Conservation (phyloP, 2,888 invertebrate species). For the Thecophora atra region DNA sequence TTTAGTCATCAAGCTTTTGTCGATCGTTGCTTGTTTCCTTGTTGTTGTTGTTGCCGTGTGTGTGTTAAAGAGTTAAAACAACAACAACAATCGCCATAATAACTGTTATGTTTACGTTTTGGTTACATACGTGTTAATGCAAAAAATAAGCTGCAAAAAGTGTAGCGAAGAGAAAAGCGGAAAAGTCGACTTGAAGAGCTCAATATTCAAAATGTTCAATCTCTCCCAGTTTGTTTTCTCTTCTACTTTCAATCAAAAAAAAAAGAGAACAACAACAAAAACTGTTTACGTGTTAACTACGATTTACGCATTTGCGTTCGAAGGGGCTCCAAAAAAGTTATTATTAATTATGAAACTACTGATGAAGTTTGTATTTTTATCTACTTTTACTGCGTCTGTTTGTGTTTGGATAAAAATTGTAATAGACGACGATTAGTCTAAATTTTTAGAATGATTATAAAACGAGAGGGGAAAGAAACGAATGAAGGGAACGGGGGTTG, state of each 20-base stretch:
- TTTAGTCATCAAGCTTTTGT: neutral
- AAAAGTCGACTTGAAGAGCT: too few species aligned
- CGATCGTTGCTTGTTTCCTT: too few species aligned
- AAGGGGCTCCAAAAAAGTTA: too few species aligned
- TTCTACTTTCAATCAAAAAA: neutral
- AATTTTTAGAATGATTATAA: too few species aligned
- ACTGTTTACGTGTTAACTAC: constrained; percentile 21
- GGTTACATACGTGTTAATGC: neutral
- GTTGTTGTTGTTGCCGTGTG: neutral
- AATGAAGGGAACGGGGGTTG: constrained; percentile 29
- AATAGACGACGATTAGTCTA: too few species aligned
- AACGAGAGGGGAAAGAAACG: neutral
- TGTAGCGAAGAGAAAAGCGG: neutral
- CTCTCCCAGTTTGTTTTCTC: neutral
- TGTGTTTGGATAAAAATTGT: too few species aligned
- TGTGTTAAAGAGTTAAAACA: neutral
- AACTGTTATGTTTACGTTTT: neutral
- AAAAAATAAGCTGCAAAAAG: neutral
- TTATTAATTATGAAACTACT: too few species aligned
- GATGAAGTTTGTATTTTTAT: constrained; percentile 26
- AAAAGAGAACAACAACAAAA: constrained; percentile 5
- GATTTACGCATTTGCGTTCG: neutral
- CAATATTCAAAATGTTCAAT: too few species aligned
- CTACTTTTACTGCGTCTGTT: neutral
- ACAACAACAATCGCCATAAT: neutral